A percentile compares a stretch with the other conserved stretches of the same genome.
These are phyloP conservation scores for Manis crassicaudata DNA, from an alignment of 2,797 vertebrate species.

Conservation along the genomic window DNA sequence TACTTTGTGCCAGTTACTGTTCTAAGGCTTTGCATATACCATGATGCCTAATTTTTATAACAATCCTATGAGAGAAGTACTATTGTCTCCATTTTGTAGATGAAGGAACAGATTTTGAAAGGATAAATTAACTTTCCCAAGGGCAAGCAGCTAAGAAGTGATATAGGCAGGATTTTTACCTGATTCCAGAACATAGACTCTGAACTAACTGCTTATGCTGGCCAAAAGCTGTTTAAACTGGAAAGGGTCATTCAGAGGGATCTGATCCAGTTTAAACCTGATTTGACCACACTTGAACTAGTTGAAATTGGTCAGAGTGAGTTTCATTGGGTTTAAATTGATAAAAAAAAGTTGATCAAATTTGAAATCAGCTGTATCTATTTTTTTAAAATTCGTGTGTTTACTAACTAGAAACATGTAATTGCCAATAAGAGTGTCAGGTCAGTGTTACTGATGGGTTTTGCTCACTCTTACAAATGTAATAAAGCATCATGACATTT, in stretches of 20 bases:
- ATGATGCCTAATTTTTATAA: background rate
- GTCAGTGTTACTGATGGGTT: background rate
- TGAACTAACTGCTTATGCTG: background rate
- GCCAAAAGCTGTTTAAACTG: conserved; percentile 16
- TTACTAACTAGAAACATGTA: background rate
- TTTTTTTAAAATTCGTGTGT: background rate
- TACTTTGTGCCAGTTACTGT: background rate
- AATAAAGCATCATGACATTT: background rate
- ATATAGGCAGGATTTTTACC: background rate
- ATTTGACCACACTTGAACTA: background rate
- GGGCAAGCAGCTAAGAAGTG: background rate
- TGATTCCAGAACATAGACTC: background rate
- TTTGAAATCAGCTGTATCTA: conserved; percentile 12
- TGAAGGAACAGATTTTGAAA: conserved; percentile 60
- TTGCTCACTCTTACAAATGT: conserved; percentile 6
- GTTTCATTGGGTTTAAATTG: background rate
- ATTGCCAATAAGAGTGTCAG: background rate
- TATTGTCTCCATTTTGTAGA: background rate
- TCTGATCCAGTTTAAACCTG: background rate
- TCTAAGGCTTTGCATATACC: background rate
- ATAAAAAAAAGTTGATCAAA: background rate
- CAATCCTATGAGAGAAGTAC: background rate
- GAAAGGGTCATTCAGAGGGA: background rate
- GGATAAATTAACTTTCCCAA: background rate
- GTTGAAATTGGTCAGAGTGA: background rate